Evolutionary conservation across 2,113 vertebrate genomes (phyloP).

Genomic region (Pleuronectes platessa): DNA sequence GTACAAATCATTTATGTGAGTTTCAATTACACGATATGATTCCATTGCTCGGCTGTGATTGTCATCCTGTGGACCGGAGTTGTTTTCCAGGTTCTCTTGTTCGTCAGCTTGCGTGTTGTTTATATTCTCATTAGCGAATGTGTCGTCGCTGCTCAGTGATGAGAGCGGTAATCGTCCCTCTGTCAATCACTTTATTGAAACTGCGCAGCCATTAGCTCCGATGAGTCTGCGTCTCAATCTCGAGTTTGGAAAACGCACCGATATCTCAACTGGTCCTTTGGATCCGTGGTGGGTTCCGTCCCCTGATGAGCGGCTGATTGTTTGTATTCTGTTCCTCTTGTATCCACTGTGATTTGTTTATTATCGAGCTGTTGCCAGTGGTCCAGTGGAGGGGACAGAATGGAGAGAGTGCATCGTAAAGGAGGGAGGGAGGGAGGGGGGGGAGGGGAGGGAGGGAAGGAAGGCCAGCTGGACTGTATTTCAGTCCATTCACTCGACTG

Average conservation of each 20-base stretch:
- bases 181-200: slow-evolving; percentile 24
- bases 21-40: slow-evolving; percentile 60
- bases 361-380: slow-evolving; percentile 29
- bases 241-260: no score
- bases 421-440: no score
- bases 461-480: slow-evolving; percentile 41
- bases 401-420: slow-evolving; percentile 25
- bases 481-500: slow-evolving; percentile 49
- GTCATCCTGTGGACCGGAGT: slow-evolving; percentile 36
- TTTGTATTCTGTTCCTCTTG: background rate
- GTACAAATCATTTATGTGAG: slow-evolving; percentile 43
- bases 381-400: slow-evolving; percentile 39
- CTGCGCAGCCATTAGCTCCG: background rate
- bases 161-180: slow-evolving; percentile 10
- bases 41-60: slow-evolving; percentile 56
- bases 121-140: slow-evolving; percentile 40
- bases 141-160: slow-evolving; percentile 9
- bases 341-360: slow-evolving; percentile 8
- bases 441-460: background rate
- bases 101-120: slow-evolving; percentile 52
- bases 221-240: background rate
- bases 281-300: no score
- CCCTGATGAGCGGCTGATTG: background rate
- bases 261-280: no score
- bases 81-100: slow-evolving; percentile 46